Evolutionary conservation across 2,888 invertebrate species (phyloP), one percentile per base, ranked within the genome.

Genomic region (Trichopria drosophilae): DNA sequence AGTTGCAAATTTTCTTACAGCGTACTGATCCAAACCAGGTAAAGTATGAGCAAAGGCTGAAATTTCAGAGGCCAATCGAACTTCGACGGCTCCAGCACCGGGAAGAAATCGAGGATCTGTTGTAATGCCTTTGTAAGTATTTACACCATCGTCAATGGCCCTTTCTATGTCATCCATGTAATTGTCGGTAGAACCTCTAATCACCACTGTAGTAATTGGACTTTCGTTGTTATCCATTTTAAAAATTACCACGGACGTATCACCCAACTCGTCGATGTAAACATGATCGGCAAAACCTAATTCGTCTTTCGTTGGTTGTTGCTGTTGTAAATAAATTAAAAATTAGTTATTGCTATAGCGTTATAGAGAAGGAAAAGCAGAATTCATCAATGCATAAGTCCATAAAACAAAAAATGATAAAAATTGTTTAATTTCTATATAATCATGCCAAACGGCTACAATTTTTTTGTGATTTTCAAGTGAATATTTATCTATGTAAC

Each of bases 121-220:
- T 1, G 90, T 86, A 26, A 94, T 79, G 43, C 90, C 89, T 76
- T 99, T 99, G 78, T 93, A 99, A 23, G 95, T 97, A 74, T 99
- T 99, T 15, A 99, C 94, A 54, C 96, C 99, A 79, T 99, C 99
- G 77, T 99, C 96, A 65, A 99, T 86, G 19, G 98, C 94, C 54
- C 99, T 83, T 78, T 99, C 99, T 67, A 99, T 89, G 68, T 99
- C 99, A 76, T 99, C 99, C 93, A 99, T 93, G 68, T 91, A 92
- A 75, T 97, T 97, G 61, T 97, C 95, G 4, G 98, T 97, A 1
- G 99, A 89, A 1, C 98, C 99, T 59, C 99, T 84, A 54, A 99
- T 82, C 9, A 99, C 87, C 62, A 99, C 85, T 0, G 99, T 99
- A 1, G 96, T 84, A 55, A 99, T 90, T 41, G 88, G 86, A 3